Base-by-base conservation (phyloP, 2,113 vertebrate species). In the Pampusana beccarii region DNA sequence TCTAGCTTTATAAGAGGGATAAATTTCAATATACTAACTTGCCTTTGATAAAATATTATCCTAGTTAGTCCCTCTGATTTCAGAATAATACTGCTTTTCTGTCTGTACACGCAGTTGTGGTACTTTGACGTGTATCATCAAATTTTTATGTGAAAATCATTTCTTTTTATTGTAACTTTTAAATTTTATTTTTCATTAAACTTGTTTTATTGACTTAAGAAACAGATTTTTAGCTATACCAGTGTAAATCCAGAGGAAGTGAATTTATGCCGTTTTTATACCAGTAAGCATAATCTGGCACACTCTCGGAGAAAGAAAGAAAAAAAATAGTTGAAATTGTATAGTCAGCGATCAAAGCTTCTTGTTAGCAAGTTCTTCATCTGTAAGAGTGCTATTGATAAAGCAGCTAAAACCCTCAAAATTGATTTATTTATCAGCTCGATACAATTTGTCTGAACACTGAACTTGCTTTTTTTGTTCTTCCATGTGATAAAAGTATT, bases 391-490 rank as follows among this genome's bases (percentile, higher is more conserved):
- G 56, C 53, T 96, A 97, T 96, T 92, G 94, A 90, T 96, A 96
- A 92, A 94, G 92, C 38, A 90, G 51, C 65, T 97, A 90, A 96
- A 90, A 84, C 14, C 79, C 70, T 95, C 79, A 84, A 60, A 75
- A 97, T 95, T 96, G 92, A 97, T 93, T 93, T 86, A 93, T 95
- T 91, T 97, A 95, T 95, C 91, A 96, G 65, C 80, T 97, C 93
- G 90, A 87, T 97, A 82, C 50, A 67, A 88, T 96, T 96, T 90
- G 69, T 93, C 57, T 96, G 81, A 95, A 82, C 58, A 94, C 51
- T 69, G 88, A 69, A 94, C 61, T 88, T 90, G 50, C 75, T 75
- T 86, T 86, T 18, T 91, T 82, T 93, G 74, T 88, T 95, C 72
- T 86, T 93, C 77, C 24, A 7, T 42, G 42, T 88, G 69, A 81